Percentiles rank a stretch among this genome's conserved stretches.
Conservation (phyloP, 2,888 invertebrate species). For the Hedychridium roseum region DNA sequence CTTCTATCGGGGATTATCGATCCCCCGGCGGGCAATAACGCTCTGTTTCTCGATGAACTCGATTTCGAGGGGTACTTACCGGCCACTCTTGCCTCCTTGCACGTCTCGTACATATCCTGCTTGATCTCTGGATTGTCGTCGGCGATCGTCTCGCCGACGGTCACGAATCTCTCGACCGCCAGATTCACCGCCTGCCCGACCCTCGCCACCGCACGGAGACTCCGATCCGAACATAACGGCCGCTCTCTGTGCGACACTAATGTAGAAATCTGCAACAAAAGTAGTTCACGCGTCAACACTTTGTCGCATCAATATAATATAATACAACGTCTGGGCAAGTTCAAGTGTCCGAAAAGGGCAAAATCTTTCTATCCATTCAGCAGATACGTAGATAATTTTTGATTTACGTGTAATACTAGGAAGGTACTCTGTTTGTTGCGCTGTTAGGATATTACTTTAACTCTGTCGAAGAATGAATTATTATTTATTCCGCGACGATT, state of each 20-base stretch:
- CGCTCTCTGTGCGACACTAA: conserved; percentile 83
- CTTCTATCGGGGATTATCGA: too few relatives aligned
- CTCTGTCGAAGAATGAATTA: too few relatives aligned
- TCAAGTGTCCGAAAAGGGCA: too few relatives aligned
- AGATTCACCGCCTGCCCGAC: conserved; percentile 96
- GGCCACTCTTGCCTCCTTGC: conserved; percentile 94
- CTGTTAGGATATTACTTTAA: too few relatives aligned
- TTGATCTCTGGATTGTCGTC: conserved; percentile 98
- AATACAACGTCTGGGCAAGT: too few relatives aligned
- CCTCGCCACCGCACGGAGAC: conserved; percentile 80
- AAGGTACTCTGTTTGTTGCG: too few relatives aligned
- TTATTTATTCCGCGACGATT: too few relatives aligned
- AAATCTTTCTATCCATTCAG: too few relatives aligned
- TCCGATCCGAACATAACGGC: conserved; percentile 68
- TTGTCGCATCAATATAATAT: too few relatives aligned
- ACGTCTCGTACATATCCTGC: conserved; percentile 98
- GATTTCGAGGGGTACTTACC: conserved; percentile 69
- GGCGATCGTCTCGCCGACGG: conserved; percentile 97
- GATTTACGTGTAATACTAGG: too few relatives aligned
- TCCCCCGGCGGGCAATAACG: neutral
- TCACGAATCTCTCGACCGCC: conserved; percentile 97
- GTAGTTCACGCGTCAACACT: too few relatives aligned
- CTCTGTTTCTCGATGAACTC: conserved; percentile 1
- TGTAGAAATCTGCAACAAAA: conserved; percentile 81
- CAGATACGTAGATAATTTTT: too few relatives aligned